Evolutionary conservation across 2,113 vertebrate genomes (phyloP), one percentile per base, ranked within the genome.

Genomic region (Ciconia maguari): DNA sequence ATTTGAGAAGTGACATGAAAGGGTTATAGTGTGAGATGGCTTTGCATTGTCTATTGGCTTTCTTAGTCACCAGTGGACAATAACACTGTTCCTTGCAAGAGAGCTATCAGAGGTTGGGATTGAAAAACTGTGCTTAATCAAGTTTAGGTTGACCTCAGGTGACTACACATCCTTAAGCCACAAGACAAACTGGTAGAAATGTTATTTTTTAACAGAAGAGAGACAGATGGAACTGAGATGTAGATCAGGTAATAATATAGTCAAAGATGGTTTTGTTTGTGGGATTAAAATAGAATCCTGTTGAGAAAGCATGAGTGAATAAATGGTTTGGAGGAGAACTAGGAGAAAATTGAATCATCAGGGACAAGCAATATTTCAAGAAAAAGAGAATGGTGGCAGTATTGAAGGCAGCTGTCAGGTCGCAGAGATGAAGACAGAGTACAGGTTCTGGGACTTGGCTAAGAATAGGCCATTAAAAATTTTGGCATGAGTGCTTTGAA

Each of bases 391-490:
- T 75, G 64, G 83, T 92, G 76, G 69, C 80, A 94, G 51, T 68
- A 89, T 64, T 91, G 83, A 95, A 96, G 87, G 91, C 89, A 95
- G 86, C 83, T 96, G 91, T 94, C 91, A 93, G 77, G 87, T 48
- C 9, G 3, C 57, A 78, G 83, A 71, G 83, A 96, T 92, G 77
- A 96, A 95, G 94, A 96, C n/a, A 89, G 89, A 96, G 60, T 89
- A 55, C 72, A 75, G 29, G 55, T 87, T 89, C 87, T 75, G 69
- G 48, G 74, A 84, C 72, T 89, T 95, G 89, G 87, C 91, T 91
- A 84, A 89, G 80, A 93, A 89, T 24, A 74, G 44, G 38, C 77
- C 89, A 95, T 96, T 94, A 97, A 94, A 96, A 97, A 51, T 91
- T 94, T 92, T 94, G 94, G 91, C 83, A 89, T 93, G 91, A 91